Evolutionary conservation across 2,113 vertebrate genomes (phyloP).

Genomic region (Pachypanchax playfairii): DNA sequence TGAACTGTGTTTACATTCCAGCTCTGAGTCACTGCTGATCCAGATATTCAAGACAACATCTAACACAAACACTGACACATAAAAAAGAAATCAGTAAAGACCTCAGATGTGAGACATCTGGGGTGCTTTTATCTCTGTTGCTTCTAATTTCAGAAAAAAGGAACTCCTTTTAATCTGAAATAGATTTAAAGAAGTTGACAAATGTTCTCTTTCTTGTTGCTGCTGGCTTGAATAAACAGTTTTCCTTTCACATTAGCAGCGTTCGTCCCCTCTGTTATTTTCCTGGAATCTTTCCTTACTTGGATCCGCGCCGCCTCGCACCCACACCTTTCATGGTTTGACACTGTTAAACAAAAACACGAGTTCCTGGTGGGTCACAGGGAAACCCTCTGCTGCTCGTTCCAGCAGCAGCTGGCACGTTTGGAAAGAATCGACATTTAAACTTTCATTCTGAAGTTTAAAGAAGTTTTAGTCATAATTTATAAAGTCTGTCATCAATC

Average conservation of each 20-base stretch:
- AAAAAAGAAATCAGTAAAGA: not conserved
- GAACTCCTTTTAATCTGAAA: slow-evolving; percentile 1
- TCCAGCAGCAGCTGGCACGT: no score
- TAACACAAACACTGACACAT: slow-evolving; percentile 25
- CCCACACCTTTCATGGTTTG: slow-evolving; percentile 35
- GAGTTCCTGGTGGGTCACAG: slow-evolving; percentile 5
- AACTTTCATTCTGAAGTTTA: no score
- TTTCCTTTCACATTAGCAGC: slow-evolving; percentile 19
- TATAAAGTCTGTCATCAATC: no score
- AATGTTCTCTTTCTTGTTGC: slow-evolving; percentile 7
- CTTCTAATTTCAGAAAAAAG: slow-evolving; percentile 15
- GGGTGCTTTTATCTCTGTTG: slow-evolving; percentile 26
- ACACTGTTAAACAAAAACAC: slow-evolving; percentile 36
- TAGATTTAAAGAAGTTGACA: slow-evolving; percentile 5
- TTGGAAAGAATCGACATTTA: no score
- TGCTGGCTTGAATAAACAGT: slow-evolving; percentile 18
- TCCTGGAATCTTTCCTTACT: slow-evolving; percentile 18
- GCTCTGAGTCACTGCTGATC: slow-evolving; percentile 42
- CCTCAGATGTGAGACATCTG: not conserved
- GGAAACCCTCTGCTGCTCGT: not conserved
- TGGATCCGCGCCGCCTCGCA: slow-evolving; percentile 5
- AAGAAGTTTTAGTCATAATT: no score
- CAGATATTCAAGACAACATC: slow-evolving; percentile 21
- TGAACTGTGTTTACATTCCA: slow-evolving; percentile 43
- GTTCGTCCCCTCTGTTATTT: slow-evolving; percentile 15